These are phyloP conservation scores for Martes flavigula DNA, from an alignment of 2,797 vertebrate species.

Conservation along the genomic window DNA sequence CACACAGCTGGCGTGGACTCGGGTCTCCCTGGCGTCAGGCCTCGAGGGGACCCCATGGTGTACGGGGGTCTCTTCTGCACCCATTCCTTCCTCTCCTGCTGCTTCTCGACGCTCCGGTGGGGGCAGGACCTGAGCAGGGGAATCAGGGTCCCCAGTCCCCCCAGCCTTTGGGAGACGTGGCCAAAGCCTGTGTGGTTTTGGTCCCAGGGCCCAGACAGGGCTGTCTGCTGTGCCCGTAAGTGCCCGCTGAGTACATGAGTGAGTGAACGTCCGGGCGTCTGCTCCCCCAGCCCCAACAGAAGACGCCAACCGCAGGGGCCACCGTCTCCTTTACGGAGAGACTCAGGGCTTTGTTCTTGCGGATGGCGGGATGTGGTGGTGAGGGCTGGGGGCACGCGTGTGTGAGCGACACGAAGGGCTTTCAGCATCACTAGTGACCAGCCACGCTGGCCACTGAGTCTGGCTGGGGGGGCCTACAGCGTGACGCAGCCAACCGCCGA, in stretches of 20 bases:
- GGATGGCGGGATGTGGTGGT: fast-evolving
- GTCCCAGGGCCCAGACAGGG: neutral
- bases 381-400: fast-evolving
- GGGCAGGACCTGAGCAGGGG: neutral
- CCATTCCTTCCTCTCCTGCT: too few relatives aligned
- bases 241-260: neutral
- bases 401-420: neutral
- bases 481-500: neutral
- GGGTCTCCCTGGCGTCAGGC: neutral
- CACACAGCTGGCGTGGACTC: neutral
- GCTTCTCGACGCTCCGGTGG: neutral
- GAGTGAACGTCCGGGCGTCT: fast-evolving
- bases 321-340: neutral
- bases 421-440: fast-evolving
- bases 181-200: neutral
- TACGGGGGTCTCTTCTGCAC: neutral
- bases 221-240: fast-evolving
- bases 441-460: neutral
- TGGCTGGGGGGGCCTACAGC: fast-evolving
- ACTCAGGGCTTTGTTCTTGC: neutral
- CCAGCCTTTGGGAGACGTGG: neutral
- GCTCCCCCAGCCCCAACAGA: fast-evolving
- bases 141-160: fast-evolving
- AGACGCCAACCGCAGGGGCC: fast-evolving
- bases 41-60: too few relatives aligned